phyloP scores from a whole-genome alignment of 2,797 vertebrate genomes.

The Nyctalus aviator region DNA sequence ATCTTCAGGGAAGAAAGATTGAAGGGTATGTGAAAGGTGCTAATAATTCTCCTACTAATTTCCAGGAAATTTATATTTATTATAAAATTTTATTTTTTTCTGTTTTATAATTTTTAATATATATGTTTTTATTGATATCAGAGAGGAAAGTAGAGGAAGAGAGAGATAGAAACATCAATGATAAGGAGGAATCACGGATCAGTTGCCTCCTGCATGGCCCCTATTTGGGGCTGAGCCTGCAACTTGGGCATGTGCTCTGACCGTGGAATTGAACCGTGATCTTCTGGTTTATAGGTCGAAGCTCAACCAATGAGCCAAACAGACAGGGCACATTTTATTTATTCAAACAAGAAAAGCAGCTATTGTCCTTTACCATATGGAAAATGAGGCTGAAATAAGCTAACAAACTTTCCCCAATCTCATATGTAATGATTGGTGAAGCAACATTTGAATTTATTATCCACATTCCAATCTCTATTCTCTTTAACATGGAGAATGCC shows the following conservation, averaged over 20 bases:
- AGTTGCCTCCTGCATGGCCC: no score
- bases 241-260: no score
- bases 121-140: no score
- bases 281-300: no score
- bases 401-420: neutral
- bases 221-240: no score
- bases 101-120: no score
- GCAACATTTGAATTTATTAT: neutral
- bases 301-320: no score
- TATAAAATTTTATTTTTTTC: neutral
- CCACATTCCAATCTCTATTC: neutral
- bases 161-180: no score
- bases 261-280: no score
- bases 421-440: neutral
- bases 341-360: neutral
- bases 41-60: neutral
- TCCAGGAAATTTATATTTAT: neutral
- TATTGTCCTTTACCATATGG: neutral
- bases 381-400: neutral
- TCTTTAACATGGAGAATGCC: neutral
- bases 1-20: conserved; percentile 40
- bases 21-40: neutral
- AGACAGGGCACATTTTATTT: neutral
- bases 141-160: no score
- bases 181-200: no score